Evolutionary conservation across 2,113 vertebrate species (phyloP), one percentile per base, ranked within the genome.

Genomic region (Gopherus flavomarginatus): DNA sequence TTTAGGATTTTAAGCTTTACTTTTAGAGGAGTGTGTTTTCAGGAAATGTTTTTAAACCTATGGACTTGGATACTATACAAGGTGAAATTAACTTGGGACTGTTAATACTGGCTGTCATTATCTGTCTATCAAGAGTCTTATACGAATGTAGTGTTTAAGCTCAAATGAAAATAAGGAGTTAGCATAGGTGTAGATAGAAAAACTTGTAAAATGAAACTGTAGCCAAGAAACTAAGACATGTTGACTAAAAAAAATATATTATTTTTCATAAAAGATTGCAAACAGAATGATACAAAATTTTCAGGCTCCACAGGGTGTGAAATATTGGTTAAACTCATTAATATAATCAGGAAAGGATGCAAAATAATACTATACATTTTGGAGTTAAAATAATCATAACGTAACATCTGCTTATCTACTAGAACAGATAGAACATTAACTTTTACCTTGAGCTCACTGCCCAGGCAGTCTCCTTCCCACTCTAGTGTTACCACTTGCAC

Each of bases 341-440:
- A 0, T 24, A 31, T 1, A 50, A 8, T 3, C 85, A 26, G 62
- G 38, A 6, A 4, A 10, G 59, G 29, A 3, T 22, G 10, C 1
- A 2, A 11, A 49, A 14, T 78, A 44, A 22, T 0, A 3, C 53
- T 72, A 38, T 72, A 38, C 8, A n/a, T n/a, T 75, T 75, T 24
- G 42, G 62, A 14, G 62, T 65, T 65, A 65, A 65, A 35, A 65
- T 65, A 42, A 75, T 79, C 26, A 44, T 29, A 47, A 79, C 52
- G 29, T 14, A 2, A 2, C 6, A 1, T 14, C 21, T 7, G 11
- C 0, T 16, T 31, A 42, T 8, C 24, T 8, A 26, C 22, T 9
- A 4, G 2, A 5, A 22, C 42, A 2, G 0, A 0, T 11, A 0
- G 3, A 17, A 80, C 22, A 0, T 11, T 21, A 11, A 2, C 24